Evolutionary conservation across 2,888 invertebrate species (phyloP).

Genomic region (Agrochola lota): DNA sequence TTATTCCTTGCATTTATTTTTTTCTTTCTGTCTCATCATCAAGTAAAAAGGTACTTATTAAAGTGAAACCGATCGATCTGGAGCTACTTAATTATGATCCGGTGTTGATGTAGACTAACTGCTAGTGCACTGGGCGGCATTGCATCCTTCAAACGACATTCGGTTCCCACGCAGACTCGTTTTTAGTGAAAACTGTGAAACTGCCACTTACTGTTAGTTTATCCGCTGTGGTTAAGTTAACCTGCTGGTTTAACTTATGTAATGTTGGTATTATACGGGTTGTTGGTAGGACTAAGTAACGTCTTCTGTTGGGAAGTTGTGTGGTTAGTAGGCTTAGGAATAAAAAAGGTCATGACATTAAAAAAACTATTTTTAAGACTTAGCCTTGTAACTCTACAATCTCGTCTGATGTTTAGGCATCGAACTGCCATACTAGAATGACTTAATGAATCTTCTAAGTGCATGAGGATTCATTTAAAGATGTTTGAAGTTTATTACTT

Average conservation of each 20-base stretch:
- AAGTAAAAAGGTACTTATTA: conserved; percentile 47
- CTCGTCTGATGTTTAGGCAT: too few relatives aligned
- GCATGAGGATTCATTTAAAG: too few relatives aligned
- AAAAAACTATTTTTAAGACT: too few relatives aligned
- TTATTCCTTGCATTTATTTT: too few relatives aligned
- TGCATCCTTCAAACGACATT: conserved; percentile 56
- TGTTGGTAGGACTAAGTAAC: conserved; percentile 20
- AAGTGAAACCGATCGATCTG: conserved; percentile 57
- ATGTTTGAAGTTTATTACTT: too few relatives aligned
- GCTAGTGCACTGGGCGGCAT: conserved; percentile 14
- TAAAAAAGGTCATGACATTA: too few relatives aligned
- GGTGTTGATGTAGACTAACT: conserved; percentile 48
- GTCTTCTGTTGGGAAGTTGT: not conserved
- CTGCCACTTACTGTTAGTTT: conserved; percentile 31
- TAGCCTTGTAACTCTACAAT: too few relatives aligned
- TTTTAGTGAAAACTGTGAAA: conserved; percentile 65
- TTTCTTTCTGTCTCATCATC: conserved; percentile 7
- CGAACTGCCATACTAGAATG: too few relatives aligned
- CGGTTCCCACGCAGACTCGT: conserved; percentile 66
- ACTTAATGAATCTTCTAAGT: too few relatives aligned
- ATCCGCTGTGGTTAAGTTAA: conserved; percentile 50
- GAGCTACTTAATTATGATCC: conserved; percentile 45
- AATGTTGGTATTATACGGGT: conserved; percentile 45
- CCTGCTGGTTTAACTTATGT: conserved; percentile 47
- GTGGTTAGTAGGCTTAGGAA: not conserved